These are phyloP conservation scores for Drosophila greeni DNA, from an alignment of 2,888 invertebrate species.

Conservation along the genomic window DNA sequence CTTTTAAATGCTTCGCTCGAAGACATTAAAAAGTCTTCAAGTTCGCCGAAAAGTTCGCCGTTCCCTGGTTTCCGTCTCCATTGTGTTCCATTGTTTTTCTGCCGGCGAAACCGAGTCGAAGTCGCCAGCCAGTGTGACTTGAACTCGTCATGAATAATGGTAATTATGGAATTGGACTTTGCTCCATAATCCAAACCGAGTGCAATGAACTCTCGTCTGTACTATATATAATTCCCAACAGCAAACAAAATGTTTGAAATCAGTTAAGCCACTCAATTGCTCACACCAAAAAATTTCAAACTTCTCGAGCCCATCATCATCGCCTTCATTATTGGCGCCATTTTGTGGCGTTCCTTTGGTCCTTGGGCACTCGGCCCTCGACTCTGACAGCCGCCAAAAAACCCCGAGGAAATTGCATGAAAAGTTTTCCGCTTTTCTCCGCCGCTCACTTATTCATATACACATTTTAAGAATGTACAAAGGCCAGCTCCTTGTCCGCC, in stretches of 20 bases:
- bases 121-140: constrained; percentile 28
- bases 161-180: constrained; percentile 47
- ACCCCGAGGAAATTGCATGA: constrained; percentile 23
- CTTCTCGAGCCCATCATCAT: constrained; percentile 18
- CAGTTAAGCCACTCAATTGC: constrained; percentile 33
- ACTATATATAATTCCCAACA: constrained; percentile 1
- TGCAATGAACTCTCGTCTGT: constrained; percentile 31
- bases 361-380: constrained; percentile 7
- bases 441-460: constrained; percentile 33
- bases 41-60: constrained; percentile 45
- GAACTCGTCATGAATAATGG: constrained; percentile 53
- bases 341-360: constrained; percentile 35
- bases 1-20: constrained; percentile 59
- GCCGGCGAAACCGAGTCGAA: constrained; percentile 9
- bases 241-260: constrained; percentile 24
- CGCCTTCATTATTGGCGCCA: constrained; percentile 24
- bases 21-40: constrained; percentile 64
- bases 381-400: constrained; percentile 34
- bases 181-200: constrained; percentile 23
- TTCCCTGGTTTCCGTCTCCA: constrained; percentile 24
- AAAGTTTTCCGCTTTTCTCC: constrained; percentile 40
- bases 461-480: constrained; percentile 43
- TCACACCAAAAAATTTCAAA: constrained; percentile 16
- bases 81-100: constrained; percentile 27
- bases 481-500: constrained; percentile 9